Evolutionary conservation across 2,113 vertebrate genomes (phyloP), one percentile per base, ranked within the genome.

Genomic region (Rhynchomys soricoides): DNA sequence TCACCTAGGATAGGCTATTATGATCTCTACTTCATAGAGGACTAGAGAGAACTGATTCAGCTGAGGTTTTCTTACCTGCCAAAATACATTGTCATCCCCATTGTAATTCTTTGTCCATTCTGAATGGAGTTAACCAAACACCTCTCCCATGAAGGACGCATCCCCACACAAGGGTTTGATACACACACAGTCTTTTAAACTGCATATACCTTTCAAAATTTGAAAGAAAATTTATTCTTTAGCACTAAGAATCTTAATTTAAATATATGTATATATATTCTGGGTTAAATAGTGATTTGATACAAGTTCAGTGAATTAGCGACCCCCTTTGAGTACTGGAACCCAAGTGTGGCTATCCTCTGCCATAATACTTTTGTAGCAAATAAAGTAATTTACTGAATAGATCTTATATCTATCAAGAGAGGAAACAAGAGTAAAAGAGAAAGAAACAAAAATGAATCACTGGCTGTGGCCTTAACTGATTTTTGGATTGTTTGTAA

Each of bases 401-500:
- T 74, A 82, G 26, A 73, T 86, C 22, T 91, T 62, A 55, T 40
- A 74, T 50, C 9, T 43, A 66, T 75, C 86, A 91, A 62, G 21
- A 94, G 7, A 57, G 37, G 22, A 94, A 90, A 75, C 37, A 24
- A 74, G 50, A 40, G 3, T 21, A 57, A 43, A 73, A 13, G 3
- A 89, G 13, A 96, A 96, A 75, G 9, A 43, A 87, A 93, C 85
- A 89, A 37, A 95, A 79, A 57, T 48, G 16, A 66, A 81, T 81
- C 74, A 8, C 50, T 87, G 48, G 34, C 45, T 96, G 17, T 37
- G 48, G 73, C 5, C 5, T 79, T 78, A 31, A 91, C 55, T 90
- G 64, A 50, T 52, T 96, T 97, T 95, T 95, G 73, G 40, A 73
- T 93, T 87, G 83, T 48, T 93, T 59, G 70, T 89, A 93, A 89